Evolutionary conservation across 2,797 vertebrate species (phyloP), one percentile per base, ranked within the genome.

Genomic region (Cuniculus paca): DNA sequence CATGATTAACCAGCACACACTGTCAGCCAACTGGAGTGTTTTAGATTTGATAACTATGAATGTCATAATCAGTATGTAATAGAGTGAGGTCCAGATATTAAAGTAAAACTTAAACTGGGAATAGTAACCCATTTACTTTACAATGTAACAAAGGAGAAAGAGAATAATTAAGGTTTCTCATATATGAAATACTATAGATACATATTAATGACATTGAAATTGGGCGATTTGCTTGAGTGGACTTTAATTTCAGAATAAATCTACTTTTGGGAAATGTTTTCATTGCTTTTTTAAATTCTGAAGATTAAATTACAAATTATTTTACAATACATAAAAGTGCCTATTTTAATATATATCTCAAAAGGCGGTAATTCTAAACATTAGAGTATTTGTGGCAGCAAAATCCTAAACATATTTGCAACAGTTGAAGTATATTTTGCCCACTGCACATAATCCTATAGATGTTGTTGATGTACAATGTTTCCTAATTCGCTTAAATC

Each of bases 211-310:
- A 61, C 20, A 6, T 24, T 81, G 13, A 4, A 34, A 54, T 34
- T 39, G 24, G 6, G 52, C 8, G 1, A 42, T 16, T 61, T 5
- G 68, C 63, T 85, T 81, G 0, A 0, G 0, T 0, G 61, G 0
- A 63, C 52, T 60, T 6, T 36, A 54, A 50, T 28, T 87, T 16
- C 0, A 26, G n/a, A 75, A 36, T 54, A 1, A 22, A 0, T 26
- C 4, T 13, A 50, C 19, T 31, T 74, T 12, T 82, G 50, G 74
- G 75, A 91, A 88, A 77, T 36, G 24, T 13, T 31, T 79, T 63
- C 39, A 48, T 65, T 61, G 68, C 77, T 92, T 84, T 75, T 60
- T 90, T 50, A 39, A 96, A 39, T 75, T 93, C 10, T 84, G 22
- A 14, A 65, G 9, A 45, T 87, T 36, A 79, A 56, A 60, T 94